Evolutionary conservation across 2,797 vertebrate genomes (phyloP), one percentile per base, ranked within the genome.

Genomic region (Cetoscarus ocellatus): DNA sequence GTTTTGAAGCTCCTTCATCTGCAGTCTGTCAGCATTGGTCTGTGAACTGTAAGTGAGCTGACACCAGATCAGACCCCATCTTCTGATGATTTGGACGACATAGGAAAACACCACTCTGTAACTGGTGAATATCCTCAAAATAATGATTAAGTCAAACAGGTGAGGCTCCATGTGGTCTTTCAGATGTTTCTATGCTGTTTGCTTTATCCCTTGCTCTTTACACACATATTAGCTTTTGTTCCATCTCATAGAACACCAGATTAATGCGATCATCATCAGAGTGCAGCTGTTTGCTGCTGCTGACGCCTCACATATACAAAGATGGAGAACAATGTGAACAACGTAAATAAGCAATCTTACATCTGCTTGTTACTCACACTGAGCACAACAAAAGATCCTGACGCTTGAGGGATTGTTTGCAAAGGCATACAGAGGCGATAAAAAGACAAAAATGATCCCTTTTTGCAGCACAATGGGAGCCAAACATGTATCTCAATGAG

Each of bases 1-100:
- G 67, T 76, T 77, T 48, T 9, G 69, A 84, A 71, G 66, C 70
- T 70, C 70, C 61, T 59, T 38, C 55, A 80, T 86, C 84, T 77
- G 84, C 80, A 84, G 56, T 82, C 61, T 86, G 84, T 77, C 81
- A 74, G 47, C 3, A 10, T 57, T 43, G 0, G 52, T 69, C 59
- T 84, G 61, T 77, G 69, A 82, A n/a, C n/a, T n/a, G n/a, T n/a
- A n/a, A n/a, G n/a, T n/a, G n/a, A n/a, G n/a, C 80, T 66, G 80
- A 79, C 78, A 64, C 49, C 62, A 71, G 70, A 74, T 69, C 73
- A 73, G 63, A 49, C 35, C 18, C 59, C 59, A 61, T 67, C 51
- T 43, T 40, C 45, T 69, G 64, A 71, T 82, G 68, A 65, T 68
- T 51, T 10, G 55, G 51, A 70, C 51, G 52, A 67, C 42, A 47